Percentiles rank a stretch among this genome's conserved stretches.
phyloP scores from a whole-genome alignment of 2,797 vertebrate genomes.

The Bufotes viridis region DNA sequence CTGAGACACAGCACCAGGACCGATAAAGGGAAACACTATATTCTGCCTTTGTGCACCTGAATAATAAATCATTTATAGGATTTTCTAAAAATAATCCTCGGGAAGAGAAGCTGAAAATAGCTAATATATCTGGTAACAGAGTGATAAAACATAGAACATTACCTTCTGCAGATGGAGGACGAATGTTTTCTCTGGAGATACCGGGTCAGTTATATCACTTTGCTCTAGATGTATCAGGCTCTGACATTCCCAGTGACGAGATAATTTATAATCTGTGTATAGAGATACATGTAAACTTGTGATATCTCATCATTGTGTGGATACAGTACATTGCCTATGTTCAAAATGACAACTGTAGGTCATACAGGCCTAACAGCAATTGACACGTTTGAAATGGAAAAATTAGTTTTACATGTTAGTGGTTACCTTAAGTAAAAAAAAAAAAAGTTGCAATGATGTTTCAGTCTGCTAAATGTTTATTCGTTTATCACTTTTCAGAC shows the following conservation, averaged over 20 bases:
- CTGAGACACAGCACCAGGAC: neutral
- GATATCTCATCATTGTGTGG: neutral
- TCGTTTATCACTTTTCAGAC: no score
- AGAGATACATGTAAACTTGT: conserved; percentile 46
- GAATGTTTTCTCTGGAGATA: conserved; percentile 13
- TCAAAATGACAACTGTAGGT: neutral
- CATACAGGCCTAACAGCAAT: neutral
- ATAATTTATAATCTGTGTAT: conserved; percentile 89
- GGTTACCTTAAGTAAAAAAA: no score
- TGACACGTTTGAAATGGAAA: no score
- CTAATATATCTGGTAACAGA: conserved; percentile 12
- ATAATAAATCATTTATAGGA: conserved; percentile 30
- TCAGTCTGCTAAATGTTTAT: no score
- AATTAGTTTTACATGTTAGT: no score
- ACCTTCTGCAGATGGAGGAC: conserved; percentile 37
- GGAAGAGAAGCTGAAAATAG: conserved; percentile 21
- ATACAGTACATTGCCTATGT: neutral
- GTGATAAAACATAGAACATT: conserved; percentile 15
- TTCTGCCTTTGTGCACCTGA: conserved; percentile 13
- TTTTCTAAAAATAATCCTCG: conserved; percentile 27
- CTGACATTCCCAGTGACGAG: conserved; percentile 88
- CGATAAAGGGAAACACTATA: conserved; percentile 7
- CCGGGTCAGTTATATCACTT: neutral
- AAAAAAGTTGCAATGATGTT: no score
- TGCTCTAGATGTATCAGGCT: conserved; percentile 84